Base-by-base conservation (phyloP, 2,888 invertebrate genomes). In the Microplitis deprimator region DNA sequence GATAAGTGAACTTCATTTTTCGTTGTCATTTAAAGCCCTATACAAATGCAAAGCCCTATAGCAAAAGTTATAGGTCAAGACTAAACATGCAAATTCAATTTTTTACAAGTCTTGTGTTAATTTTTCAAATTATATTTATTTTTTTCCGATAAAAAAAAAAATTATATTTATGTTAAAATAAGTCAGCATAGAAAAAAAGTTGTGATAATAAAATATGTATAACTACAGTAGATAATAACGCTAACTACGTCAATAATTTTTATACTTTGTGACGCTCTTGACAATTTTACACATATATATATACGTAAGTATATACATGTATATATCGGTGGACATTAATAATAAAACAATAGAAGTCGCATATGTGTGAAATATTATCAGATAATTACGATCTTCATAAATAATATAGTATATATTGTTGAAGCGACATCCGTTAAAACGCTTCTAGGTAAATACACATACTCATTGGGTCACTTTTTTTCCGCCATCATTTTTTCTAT, bases 351-450 rank as follows among this genome's bases (percentile, higher is more conserved):
- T 68, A 72, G 75, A 65, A 40, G 76, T 69, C 75, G 71, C 75
- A 79, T 76, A 78, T 76, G 71, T 74, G 60, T 76, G 68, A 59
- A 40, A 29, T 29, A 71, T 84, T 88, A 88, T 88, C 88, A 82
- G 82, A 85, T 78, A 87, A 88, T 88, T 88, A 88, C 83, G 86
- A 88, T 88, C 87, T 85, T 41, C 39, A 17, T 29, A 29, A 29
- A 29, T 29, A 29, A 29, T 29, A 29, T 29, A 29, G 29, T 29
- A 29, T 29, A 29, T 29, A 39, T 50, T 40, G 29, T 76, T 59
- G 20, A 41, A 60, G 72, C 76, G 79, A 79, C 73, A 74, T 79
- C 78, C 79, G 80, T 79, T 80, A 78, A 81, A 77, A 76, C 69
- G 72, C 77, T 77, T 40, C 10, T 68, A 68, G 69, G 79, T 77